Evolutionary conservation across 2,113 vertebrate species (phyloP).

Genomic region (Eublepharis macularius): DNA sequence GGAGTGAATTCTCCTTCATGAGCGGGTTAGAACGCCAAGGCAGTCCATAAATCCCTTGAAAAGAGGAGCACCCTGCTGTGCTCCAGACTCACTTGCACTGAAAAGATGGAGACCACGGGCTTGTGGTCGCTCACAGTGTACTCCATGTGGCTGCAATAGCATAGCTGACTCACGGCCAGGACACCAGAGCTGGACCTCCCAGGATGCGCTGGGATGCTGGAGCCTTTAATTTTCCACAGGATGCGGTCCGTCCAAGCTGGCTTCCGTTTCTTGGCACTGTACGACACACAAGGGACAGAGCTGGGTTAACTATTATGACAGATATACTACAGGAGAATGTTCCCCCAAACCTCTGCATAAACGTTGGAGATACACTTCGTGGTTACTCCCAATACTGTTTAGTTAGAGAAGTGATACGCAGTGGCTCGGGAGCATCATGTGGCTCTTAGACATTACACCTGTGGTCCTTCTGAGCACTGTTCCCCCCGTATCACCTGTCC

Average conservation of each 20-base stretch:
- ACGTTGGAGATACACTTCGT: neutral
- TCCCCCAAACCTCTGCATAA: neutral
- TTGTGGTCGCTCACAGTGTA: slow-evolving; percentile 95
- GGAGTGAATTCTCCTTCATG: neutral
- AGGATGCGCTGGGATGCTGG: slow-evolving; percentile 73
- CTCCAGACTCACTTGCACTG: slow-evolving; percentile 82
- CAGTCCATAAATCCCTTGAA: neutral
- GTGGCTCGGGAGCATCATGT: no score
- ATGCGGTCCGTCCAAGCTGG: slow-evolving; percentile 98
- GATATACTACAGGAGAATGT: neutral
- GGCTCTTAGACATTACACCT: no score
- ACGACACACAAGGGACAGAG: slow-evolving; percentile 22
- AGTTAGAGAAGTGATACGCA: no score
- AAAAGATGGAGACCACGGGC: slow-evolving; percentile 89
- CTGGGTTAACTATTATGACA: neutral
- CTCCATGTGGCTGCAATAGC: slow-evolving; percentile 94
- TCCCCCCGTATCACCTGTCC: no score
- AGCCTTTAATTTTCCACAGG: slow-evolving; percentile 91
- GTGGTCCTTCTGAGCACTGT: no score
- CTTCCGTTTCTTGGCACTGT: slow-evolving; percentile 94
- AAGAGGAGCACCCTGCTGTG: neutral
- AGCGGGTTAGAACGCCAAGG: no score
- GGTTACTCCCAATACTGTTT: no score
- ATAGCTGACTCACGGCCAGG: slow-evolving; percentile 86
- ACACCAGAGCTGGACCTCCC: slow-evolving; percentile 75